These are phyloP conservation scores for Tholera decimalis DNA, from an alignment of 2,888 invertebrate species.

Conservation along the genomic window DNA sequence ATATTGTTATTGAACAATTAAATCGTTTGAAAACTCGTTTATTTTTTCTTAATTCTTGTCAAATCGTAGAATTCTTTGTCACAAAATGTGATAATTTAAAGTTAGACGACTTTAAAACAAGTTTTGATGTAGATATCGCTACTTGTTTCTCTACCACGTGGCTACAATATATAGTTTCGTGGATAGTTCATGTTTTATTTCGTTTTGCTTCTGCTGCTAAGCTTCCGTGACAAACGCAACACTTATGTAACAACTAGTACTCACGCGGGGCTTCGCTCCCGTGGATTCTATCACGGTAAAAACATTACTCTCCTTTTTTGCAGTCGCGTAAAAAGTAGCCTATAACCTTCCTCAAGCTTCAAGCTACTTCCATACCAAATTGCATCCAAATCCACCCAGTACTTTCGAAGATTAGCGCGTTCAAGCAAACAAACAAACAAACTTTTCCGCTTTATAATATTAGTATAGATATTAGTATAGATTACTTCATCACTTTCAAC, in stretches of 20 bases:
- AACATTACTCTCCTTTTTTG: too few relatives aligned
- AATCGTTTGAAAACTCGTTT: constrained; percentile 48
- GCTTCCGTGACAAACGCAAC: constrained; percentile 61
- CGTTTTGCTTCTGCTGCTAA: constrained; percentile 36
- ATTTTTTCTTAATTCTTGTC: constrained; percentile 24
- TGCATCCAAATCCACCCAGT: too few relatives aligned
- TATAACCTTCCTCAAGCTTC: too few relatives aligned
- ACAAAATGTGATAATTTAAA: constrained; percentile 9
- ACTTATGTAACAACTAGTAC: too few relatives aligned
- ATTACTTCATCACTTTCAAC: constrained; percentile 28
- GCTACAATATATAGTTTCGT: constrained; percentile 26
- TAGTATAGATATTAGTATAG: too few relatives aligned
- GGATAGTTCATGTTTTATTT: constrained; percentile 41
- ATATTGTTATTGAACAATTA: constrained; percentile 35
- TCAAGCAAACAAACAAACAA: too few relatives aligned
- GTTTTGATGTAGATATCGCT: constrained; percentile 1
- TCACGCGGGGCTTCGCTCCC: too few relatives aligned
- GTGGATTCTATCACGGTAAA: too few relatives aligned
- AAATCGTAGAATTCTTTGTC: neutral
- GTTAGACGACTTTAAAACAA: constrained; percentile 18
- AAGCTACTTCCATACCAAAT: too few relatives aligned
- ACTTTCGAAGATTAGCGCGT: too few relatives aligned
- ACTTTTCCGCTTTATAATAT: too few relatives aligned
- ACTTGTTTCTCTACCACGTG: constrained; percentile 36
- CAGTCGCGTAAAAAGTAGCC: too few relatives aligned